Evolutionary conservation across 2,113 vertebrate genomes (phyloP).

Genomic region (Varanus komodoensis): DNA sequence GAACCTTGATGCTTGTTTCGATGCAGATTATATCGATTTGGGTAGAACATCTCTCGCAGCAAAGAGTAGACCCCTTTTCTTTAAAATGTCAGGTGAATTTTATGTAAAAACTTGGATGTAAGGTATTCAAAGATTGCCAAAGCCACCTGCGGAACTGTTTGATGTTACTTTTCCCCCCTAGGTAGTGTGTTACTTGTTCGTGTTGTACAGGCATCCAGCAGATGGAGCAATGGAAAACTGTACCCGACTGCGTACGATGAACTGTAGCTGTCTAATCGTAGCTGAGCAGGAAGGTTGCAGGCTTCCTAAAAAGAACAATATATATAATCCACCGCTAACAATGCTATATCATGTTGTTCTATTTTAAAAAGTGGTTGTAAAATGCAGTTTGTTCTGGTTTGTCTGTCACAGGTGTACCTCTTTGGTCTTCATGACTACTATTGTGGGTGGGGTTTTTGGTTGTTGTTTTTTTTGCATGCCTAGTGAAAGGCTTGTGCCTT

Average conservation of each 20-base stretch:
- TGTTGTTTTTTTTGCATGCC: background rate
- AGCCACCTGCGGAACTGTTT: conserved; percentile 75
- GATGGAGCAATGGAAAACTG: conserved; percentile 76
- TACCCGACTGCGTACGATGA: background rate
- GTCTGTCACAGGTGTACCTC: rapidly evolving
- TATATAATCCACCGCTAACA: background rate
- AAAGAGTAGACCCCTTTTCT: background rate
- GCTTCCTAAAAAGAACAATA: background rate
- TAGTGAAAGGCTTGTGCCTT: background rate
- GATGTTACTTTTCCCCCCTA: background rate
- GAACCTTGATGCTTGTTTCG: background rate
- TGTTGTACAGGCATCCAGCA: conserved; percentile 71
- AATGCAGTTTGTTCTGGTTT: background rate
- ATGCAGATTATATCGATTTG: background rate
- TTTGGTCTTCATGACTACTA: background rate
- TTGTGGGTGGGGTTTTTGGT: background rate
- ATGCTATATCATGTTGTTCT: rapidly evolving
- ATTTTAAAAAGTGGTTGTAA: background rate
- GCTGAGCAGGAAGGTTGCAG: background rate
- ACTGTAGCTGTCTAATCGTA: rapidly evolving
- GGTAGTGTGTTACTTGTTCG: conserved; percentile 14
- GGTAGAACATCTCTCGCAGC: background rate
- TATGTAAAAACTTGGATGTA: background rate
- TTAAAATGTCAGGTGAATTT: background rate
- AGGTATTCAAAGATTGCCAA: background rate